phyloP scores from a whole-genome alignment of 2,113 vertebrate species.

The Dicerorhinus sumatrensis region DNA sequence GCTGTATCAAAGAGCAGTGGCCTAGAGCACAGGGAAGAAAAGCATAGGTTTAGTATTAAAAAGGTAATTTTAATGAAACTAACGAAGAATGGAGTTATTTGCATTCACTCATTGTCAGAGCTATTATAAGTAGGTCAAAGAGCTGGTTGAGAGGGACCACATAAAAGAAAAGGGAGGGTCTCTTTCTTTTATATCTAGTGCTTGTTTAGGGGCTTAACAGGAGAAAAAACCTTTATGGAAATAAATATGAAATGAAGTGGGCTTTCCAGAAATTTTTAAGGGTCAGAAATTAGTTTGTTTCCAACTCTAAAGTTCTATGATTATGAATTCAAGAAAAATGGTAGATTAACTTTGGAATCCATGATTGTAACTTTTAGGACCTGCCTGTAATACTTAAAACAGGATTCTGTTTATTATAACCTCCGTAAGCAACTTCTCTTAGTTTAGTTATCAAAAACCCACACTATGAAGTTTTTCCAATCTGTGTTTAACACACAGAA shows the following conservation, averaged over 20 bases:
- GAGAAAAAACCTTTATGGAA: neutral
- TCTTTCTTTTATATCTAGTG: neutral
- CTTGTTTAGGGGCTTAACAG: slow-evolving; percentile 11
- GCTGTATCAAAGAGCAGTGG: neutral
- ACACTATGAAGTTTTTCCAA: neutral
- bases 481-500: neutral
- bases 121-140: slow-evolving; percentile 66
- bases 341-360: slow-evolving; percentile 17
- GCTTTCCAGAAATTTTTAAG: slow-evolving; percentile 29
- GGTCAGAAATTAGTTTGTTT: slow-evolving; percentile 43
- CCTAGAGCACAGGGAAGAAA: slow-evolving; percentile 53
- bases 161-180: neutral
- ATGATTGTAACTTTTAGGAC: slow-evolving; percentile 38
- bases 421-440: neutral
- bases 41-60: slow-evolving; percentile 24
- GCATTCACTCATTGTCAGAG: neutral
- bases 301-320: neutral
- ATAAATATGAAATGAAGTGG: slow-evolving; percentile 26
- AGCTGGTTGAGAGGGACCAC: neutral
- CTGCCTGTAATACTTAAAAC: neutral
- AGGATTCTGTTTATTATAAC: slow-evolving; percentile 26
- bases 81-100: slow-evolving; percentile 42
- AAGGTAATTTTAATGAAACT: slow-evolving; percentile 70
- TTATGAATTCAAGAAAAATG: slow-evolving; percentile 57
- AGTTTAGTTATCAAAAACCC: neutral